Percentiles rank a stretch among this genome's conserved stretches.
Evolutionary conservation across 1,140 invertebrate genomes (phyloP).

Genomic region (Eciton burchellii): DNA sequence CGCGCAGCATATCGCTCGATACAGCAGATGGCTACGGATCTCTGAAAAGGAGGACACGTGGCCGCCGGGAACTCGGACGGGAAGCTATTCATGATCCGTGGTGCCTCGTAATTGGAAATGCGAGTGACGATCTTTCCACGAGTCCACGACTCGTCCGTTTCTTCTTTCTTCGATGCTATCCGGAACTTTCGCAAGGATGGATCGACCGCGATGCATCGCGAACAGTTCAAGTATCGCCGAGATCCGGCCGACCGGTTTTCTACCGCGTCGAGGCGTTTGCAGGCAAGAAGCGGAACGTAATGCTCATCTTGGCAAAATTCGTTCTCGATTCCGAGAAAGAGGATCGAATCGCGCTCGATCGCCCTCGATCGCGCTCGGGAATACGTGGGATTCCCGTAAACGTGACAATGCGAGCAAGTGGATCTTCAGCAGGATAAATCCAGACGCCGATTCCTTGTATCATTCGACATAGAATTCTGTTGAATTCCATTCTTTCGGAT

Average conservation of each 20-base stretch:
- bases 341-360: too few species aligned
- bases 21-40: constrained; percentile 31
- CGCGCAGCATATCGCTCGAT: constrained; percentile 33
- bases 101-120: constrained; percentile 59
- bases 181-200: constrained; percentile 14
- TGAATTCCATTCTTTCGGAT: too few species aligned
- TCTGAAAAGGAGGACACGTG: constrained; percentile 14
- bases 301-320: not conserved
- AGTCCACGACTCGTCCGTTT: constrained; percentile 31
- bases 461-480: too few species aligned
- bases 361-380: too few species aligned
- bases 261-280: constrained; percentile 19
- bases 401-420: too few species aligned
- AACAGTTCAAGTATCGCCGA: constrained; percentile 49
- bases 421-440: too few species aligned
- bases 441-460: too few species aligned
- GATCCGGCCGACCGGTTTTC: constrained; percentile 30
- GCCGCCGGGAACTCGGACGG: constrained; percentile 4
- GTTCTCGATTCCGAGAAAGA: not conserved
- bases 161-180: not conserved
- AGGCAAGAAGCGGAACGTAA: constrained; percentile 6
- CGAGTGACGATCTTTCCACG: constrained; percentile 63
- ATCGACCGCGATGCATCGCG: constrained; percentile 61
- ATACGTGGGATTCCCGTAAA: too few species aligned
- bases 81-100: constrained; percentile 35